phyloP scores from a whole-genome alignment of 2,797 vertebrate genomes.

The Hyperoplus immaculatus region DNA sequence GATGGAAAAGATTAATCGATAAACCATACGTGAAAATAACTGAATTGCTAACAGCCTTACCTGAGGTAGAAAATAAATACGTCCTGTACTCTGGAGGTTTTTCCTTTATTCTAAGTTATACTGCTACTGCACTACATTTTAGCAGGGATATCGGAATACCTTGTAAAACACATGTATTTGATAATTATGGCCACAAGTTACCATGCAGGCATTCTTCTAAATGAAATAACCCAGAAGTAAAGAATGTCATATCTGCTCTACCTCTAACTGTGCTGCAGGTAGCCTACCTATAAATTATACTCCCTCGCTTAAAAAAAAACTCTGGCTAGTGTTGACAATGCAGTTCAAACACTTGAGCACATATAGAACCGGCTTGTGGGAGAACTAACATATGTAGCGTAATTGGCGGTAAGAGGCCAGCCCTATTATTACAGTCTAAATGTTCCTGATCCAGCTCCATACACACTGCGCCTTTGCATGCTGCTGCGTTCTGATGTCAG shows the following conservation, averaged over 20 bases:
- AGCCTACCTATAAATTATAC: background rate
- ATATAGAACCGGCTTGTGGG: conserved; percentile 28
- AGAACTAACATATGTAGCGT: conserved; percentile 41
- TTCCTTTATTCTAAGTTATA: background rate
- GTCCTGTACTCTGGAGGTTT: background rate
- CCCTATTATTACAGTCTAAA: conserved; percentile 37
- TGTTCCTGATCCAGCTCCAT: conserved; percentile 63
- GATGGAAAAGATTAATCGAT: background rate
- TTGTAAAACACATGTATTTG: background rate
- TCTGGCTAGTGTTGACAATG: background rate
- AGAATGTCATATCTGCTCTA: background rate
- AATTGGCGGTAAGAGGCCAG: conserved; percentile 42
- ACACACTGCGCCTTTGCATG: conserved; percentile 65
- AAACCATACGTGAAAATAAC: background rate
- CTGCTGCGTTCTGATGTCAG: conserved; percentile 58
- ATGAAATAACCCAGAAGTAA: background rate
- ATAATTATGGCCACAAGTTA: background rate
- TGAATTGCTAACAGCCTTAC: background rate
- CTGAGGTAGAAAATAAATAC: background rate
- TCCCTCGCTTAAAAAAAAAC: background rate
- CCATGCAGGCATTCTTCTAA: background rate
- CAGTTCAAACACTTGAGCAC: conserved; percentile 1
- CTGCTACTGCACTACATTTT: background rate
- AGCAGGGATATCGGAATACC: background rate
- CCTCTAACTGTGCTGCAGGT: background rate